Evolutionary conservation across 2,888 invertebrate species (phyloP).

Genomic region (Cybosia mesomella): DNA sequence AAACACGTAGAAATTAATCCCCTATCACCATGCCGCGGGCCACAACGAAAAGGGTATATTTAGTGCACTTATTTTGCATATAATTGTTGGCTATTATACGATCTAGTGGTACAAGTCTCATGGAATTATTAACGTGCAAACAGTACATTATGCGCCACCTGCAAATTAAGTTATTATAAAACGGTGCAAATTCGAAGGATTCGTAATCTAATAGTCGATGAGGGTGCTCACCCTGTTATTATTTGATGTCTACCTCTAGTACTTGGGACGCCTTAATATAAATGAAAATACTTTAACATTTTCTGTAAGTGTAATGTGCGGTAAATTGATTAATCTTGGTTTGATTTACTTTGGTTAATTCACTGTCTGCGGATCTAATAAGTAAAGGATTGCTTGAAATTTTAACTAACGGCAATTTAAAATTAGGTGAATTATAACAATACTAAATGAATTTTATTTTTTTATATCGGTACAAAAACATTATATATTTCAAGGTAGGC

Average conservation of each 20-base stretch:
- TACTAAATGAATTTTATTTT: too few relatives aligned
- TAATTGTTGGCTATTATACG: constrained; percentile 49
- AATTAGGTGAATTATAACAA: too few relatives aligned
- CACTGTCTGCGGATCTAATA: too few relatives aligned
- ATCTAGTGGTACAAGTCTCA: constrained; percentile 38
- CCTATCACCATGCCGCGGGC: not conserved
- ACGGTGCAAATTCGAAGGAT: constrained; percentile 56
- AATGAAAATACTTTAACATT: not conserved
- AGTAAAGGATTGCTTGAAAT: too few relatives aligned
- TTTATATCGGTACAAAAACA: too few relatives aligned
- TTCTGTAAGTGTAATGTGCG: not conserved
- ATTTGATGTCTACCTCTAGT: constrained; percentile 47
- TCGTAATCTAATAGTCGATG: constrained; percentile 42
- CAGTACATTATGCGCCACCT: constrained; percentile 46
- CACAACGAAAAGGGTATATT: constrained; percentile 36
- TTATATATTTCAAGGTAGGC: too few relatives aligned
- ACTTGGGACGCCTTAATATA: not conserved
- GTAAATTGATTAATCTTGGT: not conserved
- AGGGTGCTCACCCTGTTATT: constrained; percentile 56
- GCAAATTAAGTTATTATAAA: constrained; percentile 62
- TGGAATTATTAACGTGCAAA: constrained; percentile 41
- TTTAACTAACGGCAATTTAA: too few relatives aligned
- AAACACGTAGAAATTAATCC: not conserved
- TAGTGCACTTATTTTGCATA: constrained; percentile 42
- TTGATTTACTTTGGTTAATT: too few relatives aligned